Conservation (phyloP, 1,140 invertebrate genomes). For the Ruditapes philippinarum region DNA sequence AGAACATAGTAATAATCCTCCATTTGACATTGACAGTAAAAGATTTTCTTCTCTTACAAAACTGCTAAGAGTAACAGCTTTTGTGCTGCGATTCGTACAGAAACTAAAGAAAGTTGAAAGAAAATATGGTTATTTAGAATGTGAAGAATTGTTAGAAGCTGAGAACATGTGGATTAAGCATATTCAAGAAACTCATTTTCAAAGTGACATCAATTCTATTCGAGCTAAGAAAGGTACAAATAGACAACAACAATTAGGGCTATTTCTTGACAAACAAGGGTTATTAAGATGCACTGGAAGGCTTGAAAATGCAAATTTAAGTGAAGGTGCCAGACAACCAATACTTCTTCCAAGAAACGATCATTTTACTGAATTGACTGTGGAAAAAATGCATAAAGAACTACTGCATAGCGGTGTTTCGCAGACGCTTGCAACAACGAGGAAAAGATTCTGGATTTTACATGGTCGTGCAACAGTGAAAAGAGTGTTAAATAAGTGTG, state of each 20-base stretch:
- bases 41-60: constrained; percentile 4
- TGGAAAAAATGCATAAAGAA: no score
- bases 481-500: constrained; percentile 16
- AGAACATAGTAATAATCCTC: no score
- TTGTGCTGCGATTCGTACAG: background rate
- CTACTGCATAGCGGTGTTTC: no score
- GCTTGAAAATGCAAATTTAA: constrained; percentile 18
- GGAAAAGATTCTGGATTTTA: no score
- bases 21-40: no score
- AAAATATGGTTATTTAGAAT: background rate
- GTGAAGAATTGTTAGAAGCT: background rate
- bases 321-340: no score
- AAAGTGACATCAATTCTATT: background rate
- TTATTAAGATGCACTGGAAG: background rate
- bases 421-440: no score
- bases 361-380: no score
- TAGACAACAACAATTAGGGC: background rate
- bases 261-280: background rate
- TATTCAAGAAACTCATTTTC: background rate
- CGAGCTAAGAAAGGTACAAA: background rate
- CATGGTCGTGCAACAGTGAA: constrained; percentile 25
- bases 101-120: background rate
- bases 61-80: background rate
- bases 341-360: no score
- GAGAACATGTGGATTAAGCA: constrained; percentile 2